Percentiles rank a stretch among this genome's conserved stretches.
These are phyloP conservation scores for Drosophila bocki DNA, from an alignment of 1,140 invertebrate genomes.

Conservation along the genomic window DNA sequence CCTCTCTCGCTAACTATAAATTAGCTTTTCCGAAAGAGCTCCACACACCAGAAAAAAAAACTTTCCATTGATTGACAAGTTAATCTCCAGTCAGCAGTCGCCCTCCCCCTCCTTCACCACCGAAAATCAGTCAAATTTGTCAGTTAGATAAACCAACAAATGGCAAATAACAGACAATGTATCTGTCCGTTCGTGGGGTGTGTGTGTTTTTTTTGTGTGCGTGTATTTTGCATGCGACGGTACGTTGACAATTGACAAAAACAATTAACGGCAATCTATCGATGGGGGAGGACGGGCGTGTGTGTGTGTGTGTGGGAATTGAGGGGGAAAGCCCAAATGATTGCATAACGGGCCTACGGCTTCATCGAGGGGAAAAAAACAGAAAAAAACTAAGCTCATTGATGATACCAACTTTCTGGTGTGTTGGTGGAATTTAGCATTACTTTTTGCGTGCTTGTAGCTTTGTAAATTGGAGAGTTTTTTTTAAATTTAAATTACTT, in stretches of 20 bases:
- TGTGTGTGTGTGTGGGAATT: slow-evolving; percentile 2
- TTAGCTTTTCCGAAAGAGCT: slow-evolving; percentile 7
- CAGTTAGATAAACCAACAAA: slow-evolving; percentile 50
- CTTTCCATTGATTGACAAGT: slow-evolving; percentile 65
- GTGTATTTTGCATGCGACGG: slow-evolving; percentile 44
- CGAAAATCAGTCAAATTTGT: slow-evolving; percentile 40
- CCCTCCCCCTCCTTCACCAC: neutral
- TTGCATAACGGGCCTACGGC: slow-evolving; percentile 31
- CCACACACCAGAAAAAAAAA: slow-evolving; percentile 28
- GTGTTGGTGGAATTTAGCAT: neutral
- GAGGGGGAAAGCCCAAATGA: slow-evolving; percentile 4
- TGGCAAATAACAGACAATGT: slow-evolving; percentile 30
- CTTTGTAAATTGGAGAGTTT: too few relatives aligned
- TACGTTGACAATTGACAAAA: slow-evolving; percentile 47
- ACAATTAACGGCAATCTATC: slow-evolving; percentile 47
- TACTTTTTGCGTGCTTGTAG: neutral
- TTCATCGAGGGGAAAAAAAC: neutral
- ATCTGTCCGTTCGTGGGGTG: slow-evolving; percentile 8
- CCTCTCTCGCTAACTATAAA: neutral
- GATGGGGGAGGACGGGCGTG: neutral
- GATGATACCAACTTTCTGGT: neutral
- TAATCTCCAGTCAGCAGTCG: slow-evolving; percentile 13
- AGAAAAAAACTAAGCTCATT: neutral
- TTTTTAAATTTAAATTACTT: too few relatives aligned
- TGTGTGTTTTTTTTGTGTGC: slow-evolving; percentile 12